Conservation (phyloP, 1,140 invertebrate species). For the Lepidurus apus region DNA sequence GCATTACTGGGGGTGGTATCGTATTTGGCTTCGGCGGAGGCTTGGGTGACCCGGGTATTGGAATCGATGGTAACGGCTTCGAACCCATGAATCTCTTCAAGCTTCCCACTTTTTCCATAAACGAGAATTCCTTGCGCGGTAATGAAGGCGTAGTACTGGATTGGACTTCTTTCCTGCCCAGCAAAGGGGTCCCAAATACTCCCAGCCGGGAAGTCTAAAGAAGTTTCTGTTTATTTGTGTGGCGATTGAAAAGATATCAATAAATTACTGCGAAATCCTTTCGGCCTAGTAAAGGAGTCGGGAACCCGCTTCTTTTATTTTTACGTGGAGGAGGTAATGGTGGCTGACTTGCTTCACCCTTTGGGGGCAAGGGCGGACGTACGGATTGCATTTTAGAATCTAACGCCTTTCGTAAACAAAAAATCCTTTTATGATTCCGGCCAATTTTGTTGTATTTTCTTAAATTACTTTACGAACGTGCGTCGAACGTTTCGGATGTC, state of each 20-base stretch:
- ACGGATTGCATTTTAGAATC: slow-evolving; percentile 44
- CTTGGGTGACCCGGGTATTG: slow-evolving; percentile 37
- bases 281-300: slow-evolving; percentile 26
- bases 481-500: slow-evolving; percentile 75
- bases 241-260: too few relatives aligned
- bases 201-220: slow-evolving; percentile 26
- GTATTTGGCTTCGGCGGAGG: slow-evolving; percentile 24
- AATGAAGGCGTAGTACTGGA: slow-evolving; percentile 35
- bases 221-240: too few relatives aligned
- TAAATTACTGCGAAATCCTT: slow-evolving; percentile 33
- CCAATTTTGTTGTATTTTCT: background rate
- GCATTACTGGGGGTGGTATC: slow-evolving; percentile 32
- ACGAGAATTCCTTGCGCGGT: slow-evolving; percentile 43
- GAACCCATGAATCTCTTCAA: slow-evolving; percentile 49
- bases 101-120: slow-evolving; percentile 48
- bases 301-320: slow-evolving; percentile 45
- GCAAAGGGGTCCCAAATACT: slow-evolving; percentile 28
- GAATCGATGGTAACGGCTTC: slow-evolving; percentile 48
- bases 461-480: slow-evolving; percentile 66
- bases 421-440: background rate
- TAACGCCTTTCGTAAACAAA: slow-evolving; percentile 36
- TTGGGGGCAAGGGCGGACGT: slow-evolving; percentile 72
- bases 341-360: slow-evolving; percentile 56
- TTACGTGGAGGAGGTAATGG: slow-evolving; percentile 78
- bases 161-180: slow-evolving; percentile 30